phyloP scores from a whole-genome alignment of 1,140 invertebrate species.

The Drosophila truncata region DNA sequence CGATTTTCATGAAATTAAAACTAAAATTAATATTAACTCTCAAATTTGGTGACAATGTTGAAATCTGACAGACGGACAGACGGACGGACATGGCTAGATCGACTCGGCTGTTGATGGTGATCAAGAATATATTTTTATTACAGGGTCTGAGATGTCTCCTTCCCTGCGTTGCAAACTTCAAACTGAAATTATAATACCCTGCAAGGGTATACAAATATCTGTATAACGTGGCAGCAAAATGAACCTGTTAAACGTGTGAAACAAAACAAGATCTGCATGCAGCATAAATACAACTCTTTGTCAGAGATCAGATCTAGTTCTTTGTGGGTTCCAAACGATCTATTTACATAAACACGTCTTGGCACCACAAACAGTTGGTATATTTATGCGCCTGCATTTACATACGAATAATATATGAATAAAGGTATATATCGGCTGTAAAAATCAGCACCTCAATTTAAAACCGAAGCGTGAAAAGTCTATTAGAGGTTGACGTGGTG shows the following conservation, averaged over 20 bases:
- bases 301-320: constrained; percentile 31
- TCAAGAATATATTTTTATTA: too few relatives aligned
- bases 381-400: constrained; percentile 17
- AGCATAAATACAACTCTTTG: constrained; percentile 20
- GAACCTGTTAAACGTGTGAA: constrained; percentile 18
- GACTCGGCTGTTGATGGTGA: too few relatives aligned
- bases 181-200: too few relatives aligned
- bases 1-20: too few relatives aligned
- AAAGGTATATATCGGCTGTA: constrained; percentile 65
- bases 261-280: constrained; percentile 27
- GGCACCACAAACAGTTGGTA: constrained; percentile 20
- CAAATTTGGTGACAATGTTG: too few relatives aligned
- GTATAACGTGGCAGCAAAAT: not conserved
- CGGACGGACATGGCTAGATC: too few relatives aligned
- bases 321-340: constrained; percentile 14
- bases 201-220: too few relatives aligned
- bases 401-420: constrained; percentile 17
- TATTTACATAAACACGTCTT: constrained; percentile 40
- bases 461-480: constrained; percentile 80
- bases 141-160: too few relatives aligned
- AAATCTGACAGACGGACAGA: too few relatives aligned
- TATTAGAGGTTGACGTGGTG: constrained; percentile 66
- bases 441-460: constrained; percentile 80
- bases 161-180: too few relatives aligned
- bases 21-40: too few relatives aligned